Conservation (phyloP, 2,113 vertebrate genomes). For the Mirza zaza region DNA sequence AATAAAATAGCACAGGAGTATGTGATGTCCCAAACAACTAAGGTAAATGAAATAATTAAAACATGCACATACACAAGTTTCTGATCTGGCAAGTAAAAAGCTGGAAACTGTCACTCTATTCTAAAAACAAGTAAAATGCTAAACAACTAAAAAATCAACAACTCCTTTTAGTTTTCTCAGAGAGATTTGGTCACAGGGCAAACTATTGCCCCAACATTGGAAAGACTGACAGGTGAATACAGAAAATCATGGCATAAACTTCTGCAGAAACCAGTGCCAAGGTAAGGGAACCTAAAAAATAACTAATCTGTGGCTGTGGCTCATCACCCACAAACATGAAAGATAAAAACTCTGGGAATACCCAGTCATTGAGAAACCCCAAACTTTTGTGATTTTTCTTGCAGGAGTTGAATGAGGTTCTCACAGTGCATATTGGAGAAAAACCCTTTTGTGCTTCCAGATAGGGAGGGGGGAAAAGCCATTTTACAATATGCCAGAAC, state of each 20-base stretch:
- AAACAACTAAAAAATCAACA: not conserved
- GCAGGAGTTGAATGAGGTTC: not conserved
- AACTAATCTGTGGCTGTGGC: not conserved
- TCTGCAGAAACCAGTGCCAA: not conserved
- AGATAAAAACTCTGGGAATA: not conserved
- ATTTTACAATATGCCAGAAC: not conserved
- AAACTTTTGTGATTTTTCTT: not conserved
- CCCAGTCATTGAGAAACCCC: not conserved
- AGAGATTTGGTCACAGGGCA: not conserved
- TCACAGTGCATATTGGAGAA: not conserved
- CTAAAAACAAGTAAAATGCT: not conserved
- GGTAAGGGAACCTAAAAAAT: not conserved
- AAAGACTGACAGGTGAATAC: not conserved
- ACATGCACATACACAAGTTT: not conserved
- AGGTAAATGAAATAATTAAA: not conserved
- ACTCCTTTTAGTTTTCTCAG: not conserved
- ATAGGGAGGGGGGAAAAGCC: too few relatives aligned
- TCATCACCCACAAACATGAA: not conserved
- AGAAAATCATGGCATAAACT: not conserved
- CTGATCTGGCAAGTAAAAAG: not conserved
- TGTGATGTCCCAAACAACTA: not conserved
- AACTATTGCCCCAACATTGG: not conserved
- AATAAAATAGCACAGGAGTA: not conserved
- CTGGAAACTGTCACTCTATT: not conserved
- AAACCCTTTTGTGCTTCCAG: not conserved